Base-by-base conservation (phyloP, 1,140 invertebrate genomes). In the Diuraphis noxia region DNA sequence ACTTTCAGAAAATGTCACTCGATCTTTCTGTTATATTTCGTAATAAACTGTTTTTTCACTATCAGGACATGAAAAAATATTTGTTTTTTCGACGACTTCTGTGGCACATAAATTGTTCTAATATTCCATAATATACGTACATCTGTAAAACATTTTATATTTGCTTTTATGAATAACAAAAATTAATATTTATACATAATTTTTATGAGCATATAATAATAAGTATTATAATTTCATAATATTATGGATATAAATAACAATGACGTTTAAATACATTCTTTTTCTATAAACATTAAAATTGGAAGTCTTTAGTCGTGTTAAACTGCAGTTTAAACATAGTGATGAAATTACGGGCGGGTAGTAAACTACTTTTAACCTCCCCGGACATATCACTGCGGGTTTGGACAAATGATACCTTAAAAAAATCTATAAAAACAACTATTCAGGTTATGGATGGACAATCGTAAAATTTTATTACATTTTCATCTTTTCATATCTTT, bases 391-490 rank as follows among this genome's bases (percentile, higher is more conserved):
- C 10, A 1, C 40, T 84, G 30, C n/a, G 41, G 25, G 56, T 43
- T 23, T 84, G 4, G 3, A n/a, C 25, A 43, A 84, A 84, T n/a
- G 25, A 81, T 81, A 81, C 10, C 9, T 81, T 38, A 41, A n/a
- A 41, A 82, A 41, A 13, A 84, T n/a, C 13, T 34, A 84, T 30
- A 40, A 84, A 43, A 41, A 43, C 82, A 17, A n/a, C 13, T 19
- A 84, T 40, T 30, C 25, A 13, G 13, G 8, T 9, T 25, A 41
- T 25, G 41, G n/a, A n/a, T 30, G 19, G 46, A 84, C 43, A 34
- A 84, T 84, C 82, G 17, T 84, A 84, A 84, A 84, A 84, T 34
- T n/a, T 46, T 84, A 84, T 84, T 84, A n/a, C 43, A 43, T 84
- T 84, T 43, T 84, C 40, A n/a, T 84, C 40, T 40, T 81, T 81